These are phyloP conservation scores for Spodoptera exigua DNA, from an alignment of 2,888 invertebrate species.

Conservation along the genomic window DNA sequence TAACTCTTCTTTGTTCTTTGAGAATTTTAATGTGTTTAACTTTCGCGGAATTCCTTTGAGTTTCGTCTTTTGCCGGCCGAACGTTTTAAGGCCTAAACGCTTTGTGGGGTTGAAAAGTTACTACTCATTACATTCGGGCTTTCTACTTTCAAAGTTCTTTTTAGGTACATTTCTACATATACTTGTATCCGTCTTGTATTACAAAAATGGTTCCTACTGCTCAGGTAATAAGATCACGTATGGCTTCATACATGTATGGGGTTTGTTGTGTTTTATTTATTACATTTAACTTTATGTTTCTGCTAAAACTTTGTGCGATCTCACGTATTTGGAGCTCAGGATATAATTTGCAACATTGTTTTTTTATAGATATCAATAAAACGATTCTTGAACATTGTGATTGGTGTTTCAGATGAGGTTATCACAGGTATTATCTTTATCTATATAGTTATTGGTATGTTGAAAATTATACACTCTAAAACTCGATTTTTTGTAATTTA, in stretches of 20 bases:
- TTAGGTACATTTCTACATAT: slow-evolving; percentile 3
- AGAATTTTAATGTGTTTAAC: slow-evolving; percentile 50
- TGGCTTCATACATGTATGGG: no score
- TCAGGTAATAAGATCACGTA: no score
- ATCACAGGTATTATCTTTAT: no score
- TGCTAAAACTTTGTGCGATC: not conserved
- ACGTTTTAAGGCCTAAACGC: slow-evolving; percentile 25
- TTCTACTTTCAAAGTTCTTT: slow-evolving; percentile 36
- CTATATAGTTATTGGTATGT: no score
- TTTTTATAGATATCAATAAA: no score
- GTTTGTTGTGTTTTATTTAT: slow-evolving; percentile 25
- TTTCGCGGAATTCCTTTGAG: slow-evolving; percentile 54
- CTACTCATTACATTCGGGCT: slow-evolving; percentile 22
- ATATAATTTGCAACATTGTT: no score
- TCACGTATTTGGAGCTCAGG: slow-evolving; percentile 6
- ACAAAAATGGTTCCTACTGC: no score
- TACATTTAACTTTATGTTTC: not conserved
- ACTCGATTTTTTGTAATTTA: no score
- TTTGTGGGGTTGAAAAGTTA: slow-evolving; percentile 48
- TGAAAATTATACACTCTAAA: no score
- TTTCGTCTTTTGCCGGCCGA: slow-evolving; percentile 37
- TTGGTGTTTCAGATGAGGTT: no score
- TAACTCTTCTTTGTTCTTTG: slow-evolving; percentile 48
- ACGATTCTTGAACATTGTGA: no score
- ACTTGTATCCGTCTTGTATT: no score